phyloP scores from a whole-genome alignment of 2,113 vertebrate genomes.

The Sylvilagus bachmani region DNA sequence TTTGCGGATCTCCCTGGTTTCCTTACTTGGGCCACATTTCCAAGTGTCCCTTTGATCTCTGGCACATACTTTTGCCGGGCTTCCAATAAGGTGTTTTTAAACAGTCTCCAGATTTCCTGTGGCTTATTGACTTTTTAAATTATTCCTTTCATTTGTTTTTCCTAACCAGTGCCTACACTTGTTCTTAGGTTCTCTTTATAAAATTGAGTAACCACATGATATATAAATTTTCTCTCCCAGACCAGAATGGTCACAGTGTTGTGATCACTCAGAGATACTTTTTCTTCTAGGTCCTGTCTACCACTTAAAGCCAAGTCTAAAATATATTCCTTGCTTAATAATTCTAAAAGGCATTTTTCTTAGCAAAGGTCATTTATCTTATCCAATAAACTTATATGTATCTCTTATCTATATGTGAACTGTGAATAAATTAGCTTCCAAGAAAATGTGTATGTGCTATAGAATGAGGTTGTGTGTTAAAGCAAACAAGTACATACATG shows the following conservation, averaged over 20 bases:
- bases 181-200: constrained; percentile 79
- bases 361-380: constrained; percentile 49
- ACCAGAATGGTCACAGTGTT: constrained; percentile 67
- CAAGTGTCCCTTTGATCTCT: constrained; percentile 82
- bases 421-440: constrained; percentile 42
- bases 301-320: constrained; percentile 43
- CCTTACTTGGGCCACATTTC: constrained; percentile 75
- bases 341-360: constrained; percentile 66
- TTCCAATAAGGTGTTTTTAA: constrained; percentile 85
- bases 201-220: constrained; percentile 75
- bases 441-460: background rate
- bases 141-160: constrained; percentile 85
- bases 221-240: constrained; percentile 70
- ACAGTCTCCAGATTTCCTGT: constrained; percentile 85
- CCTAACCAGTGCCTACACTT: constrained; percentile 78
- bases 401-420: constrained; percentile 10
- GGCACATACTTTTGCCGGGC: constrained; percentile 75
- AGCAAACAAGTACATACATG: too few species aligned
- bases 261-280: constrained; percentile 61
- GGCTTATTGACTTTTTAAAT: constrained; percentile 84
- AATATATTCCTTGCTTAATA: constrained; percentile 67
- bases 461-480: background rate
- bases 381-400: constrained; percentile 3
- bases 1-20: constrained; percentile 70
- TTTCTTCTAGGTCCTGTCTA: constrained; percentile 41